Percentiles rank a stretch among this genome's conserved stretches.
These are phyloP conservation scores for Percina caprodes DNA, from an alignment of 2,113 vertebrate genomes.

Conservation along the genomic window DNA sequence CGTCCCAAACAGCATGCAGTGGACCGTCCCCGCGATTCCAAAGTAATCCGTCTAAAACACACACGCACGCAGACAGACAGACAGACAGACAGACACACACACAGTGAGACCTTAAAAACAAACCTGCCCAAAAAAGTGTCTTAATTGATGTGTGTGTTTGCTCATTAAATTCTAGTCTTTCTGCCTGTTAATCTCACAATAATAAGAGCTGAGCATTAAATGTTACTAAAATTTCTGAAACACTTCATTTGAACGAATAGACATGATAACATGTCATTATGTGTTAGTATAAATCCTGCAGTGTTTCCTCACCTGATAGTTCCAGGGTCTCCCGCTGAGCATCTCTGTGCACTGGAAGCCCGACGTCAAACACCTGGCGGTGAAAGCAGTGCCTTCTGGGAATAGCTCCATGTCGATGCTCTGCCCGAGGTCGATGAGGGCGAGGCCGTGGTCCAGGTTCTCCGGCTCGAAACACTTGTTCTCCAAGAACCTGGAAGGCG, in stretches of 20 bases:
- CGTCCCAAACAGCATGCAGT: constrained; percentile 94
- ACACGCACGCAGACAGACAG: background rate
- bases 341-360: constrained; percentile 97
- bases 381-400: constrained; percentile 90
- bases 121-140: background rate
- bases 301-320: constrained; percentile 88
- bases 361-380: constrained; percentile 89
- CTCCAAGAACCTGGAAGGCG: constrained; percentile 88
- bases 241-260: too few relatives aligned
- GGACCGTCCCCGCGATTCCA: constrained; percentile 91
- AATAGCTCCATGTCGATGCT: constrained; percentile 95
- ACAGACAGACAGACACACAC: background rate
- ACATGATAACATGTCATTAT: too few relatives aligned
- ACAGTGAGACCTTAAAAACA: background rate
- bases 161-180: background rate
- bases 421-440: constrained; percentile 94
- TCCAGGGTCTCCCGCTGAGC: constrained; percentile 92
- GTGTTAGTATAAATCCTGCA: too few relatives aligned
- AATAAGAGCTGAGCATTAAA: too few relatives aligned
- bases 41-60: constrained; percentile 91
- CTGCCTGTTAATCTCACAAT: background rate
- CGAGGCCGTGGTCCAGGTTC: constrained; percentile 87
- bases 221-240: too few relatives aligned
- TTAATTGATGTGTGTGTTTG: background rate
- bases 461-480: constrained; percentile 83